phyloP scores from a whole-genome alignment of 1,140 invertebrate species.

The Geopemphigus sp. region DNA sequence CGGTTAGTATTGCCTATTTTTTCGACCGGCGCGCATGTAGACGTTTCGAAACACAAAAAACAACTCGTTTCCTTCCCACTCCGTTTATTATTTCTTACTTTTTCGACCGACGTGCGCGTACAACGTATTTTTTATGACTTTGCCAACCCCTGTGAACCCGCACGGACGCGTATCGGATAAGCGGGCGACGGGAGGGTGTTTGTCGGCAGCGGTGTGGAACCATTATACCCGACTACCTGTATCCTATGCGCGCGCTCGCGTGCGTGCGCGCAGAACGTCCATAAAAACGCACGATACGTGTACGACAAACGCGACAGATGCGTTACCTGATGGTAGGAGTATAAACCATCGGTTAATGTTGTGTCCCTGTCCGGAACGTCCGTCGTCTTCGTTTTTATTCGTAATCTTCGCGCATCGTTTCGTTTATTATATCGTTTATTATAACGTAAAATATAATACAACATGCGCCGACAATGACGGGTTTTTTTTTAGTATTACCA shows the following conservation, averaged over 20 bases:
- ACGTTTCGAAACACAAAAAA: conserved; percentile 6
- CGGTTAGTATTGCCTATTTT: background rate
- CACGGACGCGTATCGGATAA: background rate
- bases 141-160: conserved; percentile 31
- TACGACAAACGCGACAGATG: too few relatives aligned
- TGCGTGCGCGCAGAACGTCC: background rate
- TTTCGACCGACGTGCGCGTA: too few relatives aligned
- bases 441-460: too few relatives aligned
- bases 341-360: too few relatives aligned
- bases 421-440: background rate
- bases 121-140: background rate
- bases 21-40: too few relatives aligned
- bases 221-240: background rate
- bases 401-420: background rate
- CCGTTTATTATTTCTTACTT: background rate
- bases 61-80: background rate
- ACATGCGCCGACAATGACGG: too few relatives aligned
- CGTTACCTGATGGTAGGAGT: too few relatives aligned
- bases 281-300: background rate
- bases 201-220: background rate
- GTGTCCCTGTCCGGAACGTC: too few relatives aligned
- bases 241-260: background rate
- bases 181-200: background rate
- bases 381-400: background rate
- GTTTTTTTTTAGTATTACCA: too few relatives aligned